These are phyloP conservation scores for Propithecus deckenii DNA, from an alignment of 2,797 vertebrate genomes.

Conservation along the genomic window DNA sequence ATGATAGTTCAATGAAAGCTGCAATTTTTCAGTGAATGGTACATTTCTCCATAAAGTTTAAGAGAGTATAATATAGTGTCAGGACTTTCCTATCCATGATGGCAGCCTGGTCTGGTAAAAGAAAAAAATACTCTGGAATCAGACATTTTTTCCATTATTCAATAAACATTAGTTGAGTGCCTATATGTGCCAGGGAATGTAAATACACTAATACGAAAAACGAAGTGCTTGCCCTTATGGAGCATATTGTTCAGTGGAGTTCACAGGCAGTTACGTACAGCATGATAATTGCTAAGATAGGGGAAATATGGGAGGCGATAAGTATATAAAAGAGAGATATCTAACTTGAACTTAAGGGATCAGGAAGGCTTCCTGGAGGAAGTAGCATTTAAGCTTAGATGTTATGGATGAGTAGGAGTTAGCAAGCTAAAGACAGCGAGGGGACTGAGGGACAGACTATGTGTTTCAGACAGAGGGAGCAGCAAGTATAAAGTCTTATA, in stretches of 20 bases:
- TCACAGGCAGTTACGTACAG: neutral
- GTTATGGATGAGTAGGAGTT: neutral
- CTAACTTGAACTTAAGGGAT: neutral
- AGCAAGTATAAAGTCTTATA: slow-evolving; percentile 11
- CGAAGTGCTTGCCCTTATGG: neutral
- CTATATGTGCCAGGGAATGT: neutral
- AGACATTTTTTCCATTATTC: slow-evolving; percentile 33
- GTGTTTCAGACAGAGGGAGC: slow-evolving; percentile 1
- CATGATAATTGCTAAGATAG: neutral
- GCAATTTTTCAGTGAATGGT: slow-evolving; percentile 28
- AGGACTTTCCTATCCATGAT: slow-evolving; percentile 2
- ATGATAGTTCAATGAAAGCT: slow-evolving; percentile 40
- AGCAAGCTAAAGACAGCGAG: neutral
- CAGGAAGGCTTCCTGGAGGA: slow-evolving; percentile 29
- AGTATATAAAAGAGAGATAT: neutral
- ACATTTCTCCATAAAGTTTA: slow-evolving; percentile 36
- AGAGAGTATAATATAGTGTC: neutral
- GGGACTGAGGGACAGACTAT: neutral
- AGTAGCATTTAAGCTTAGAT: slow-evolving; percentile 6
- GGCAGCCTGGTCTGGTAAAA: neutral
- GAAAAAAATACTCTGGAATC: neutral
- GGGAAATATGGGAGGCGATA: neutral
- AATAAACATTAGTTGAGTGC: slow-evolving; percentile 2
- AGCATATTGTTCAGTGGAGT: neutral
- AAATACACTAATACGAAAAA: slow-evolving; percentile 27